Conservation (phyloP, 2,113 vertebrate genomes). For the Eublepharis macularius region DNA sequence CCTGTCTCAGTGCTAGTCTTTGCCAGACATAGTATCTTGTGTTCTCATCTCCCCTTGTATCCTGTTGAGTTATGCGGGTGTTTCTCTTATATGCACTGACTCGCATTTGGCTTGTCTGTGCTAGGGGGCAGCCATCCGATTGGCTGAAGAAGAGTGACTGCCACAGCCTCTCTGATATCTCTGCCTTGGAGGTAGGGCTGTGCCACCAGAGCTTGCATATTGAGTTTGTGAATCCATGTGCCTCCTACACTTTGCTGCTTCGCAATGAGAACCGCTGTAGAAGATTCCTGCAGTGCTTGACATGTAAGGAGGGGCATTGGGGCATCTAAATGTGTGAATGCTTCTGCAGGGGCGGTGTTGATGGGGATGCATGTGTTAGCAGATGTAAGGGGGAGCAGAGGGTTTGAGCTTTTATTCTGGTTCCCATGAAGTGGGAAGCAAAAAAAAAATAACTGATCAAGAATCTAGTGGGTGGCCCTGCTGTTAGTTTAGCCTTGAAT, state of each 20-base stretch:
- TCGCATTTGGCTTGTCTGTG: slow-evolving; percentile 36
- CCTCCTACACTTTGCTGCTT: slow-evolving; percentile 86
- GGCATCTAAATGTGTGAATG: neutral
- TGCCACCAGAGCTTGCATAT: slow-evolving; percentile 86
- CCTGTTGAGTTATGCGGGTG: neutral
- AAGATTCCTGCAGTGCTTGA: slow-evolving; percentile 80
- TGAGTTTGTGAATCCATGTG: slow-evolving; percentile 79
- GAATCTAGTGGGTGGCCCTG: neutral
- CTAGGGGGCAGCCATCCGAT: slow-evolving; percentile 82
- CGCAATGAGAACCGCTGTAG: slow-evolving; percentile 83
- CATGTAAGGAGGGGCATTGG: slow-evolving; percentile 72
- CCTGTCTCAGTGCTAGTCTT: neutral
- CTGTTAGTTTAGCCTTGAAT: neutral
- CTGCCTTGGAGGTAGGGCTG: slow-evolving; percentile 87
- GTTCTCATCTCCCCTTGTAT: neutral
- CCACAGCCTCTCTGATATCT: slow-evolving; percentile 79
- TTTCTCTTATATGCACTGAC: neutral
- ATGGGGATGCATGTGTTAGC: neutral
- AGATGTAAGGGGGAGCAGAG: neutral
- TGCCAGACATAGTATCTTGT: neutral
- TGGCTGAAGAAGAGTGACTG: slow-evolving; percentile 84
- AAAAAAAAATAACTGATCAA: neutral
- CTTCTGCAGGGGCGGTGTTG: neutral
- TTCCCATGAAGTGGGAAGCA: neutral
- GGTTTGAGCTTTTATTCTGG: neutral